Percentiles rank a stretch among this genome's conserved stretches.
Evolutionary conservation across 2,797 vertebrate species (phyloP).

Genomic region (Rousettus madagascariensis): DNA sequence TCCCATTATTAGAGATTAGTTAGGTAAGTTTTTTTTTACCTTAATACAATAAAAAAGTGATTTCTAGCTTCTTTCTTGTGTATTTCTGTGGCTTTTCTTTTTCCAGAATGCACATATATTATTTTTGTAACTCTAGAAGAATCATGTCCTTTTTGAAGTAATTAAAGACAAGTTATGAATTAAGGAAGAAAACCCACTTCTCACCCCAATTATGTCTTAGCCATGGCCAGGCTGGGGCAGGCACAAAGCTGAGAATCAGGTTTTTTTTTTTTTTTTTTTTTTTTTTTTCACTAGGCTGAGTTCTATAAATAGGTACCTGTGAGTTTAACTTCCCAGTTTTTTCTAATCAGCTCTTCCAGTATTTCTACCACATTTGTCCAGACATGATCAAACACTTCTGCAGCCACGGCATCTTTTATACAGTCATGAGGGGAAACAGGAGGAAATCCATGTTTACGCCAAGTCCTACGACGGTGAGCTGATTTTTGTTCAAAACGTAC

Average conservation of each 20-base stretch:
- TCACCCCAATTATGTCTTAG: not conserved
- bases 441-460: slow-evolving; percentile 84
- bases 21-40: not conserved
- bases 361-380: slow-evolving; percentile 85
- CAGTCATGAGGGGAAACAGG: slow-evolving; percentile 89
- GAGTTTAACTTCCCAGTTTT: slow-evolving; percentile 83
- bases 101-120: not conserved
- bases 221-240: fast-evolving
- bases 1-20: not conserved
- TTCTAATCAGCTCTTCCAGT: slow-evolving; percentile 86
- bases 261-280: not conserved
- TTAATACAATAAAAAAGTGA: not conserved
- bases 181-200: not conserved
- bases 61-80: not conserved
- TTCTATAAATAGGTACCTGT: slow-evolving; percentile 81
- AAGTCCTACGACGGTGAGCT: slow-evolving; percentile 59
- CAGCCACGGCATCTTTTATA: slow-evolving; percentile 85
- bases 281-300: not conserved
- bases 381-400: slow-evolving; percentile 87
- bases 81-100: not conserved
- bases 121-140: not conserved
- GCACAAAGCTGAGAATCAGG: not conserved
- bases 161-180: not conserved
- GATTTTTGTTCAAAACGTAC: slow-evolving; percentile 82
- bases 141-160: not conserved